These are phyloP conservation scores for Cephus pygmeus DNA, from an alignment of 2,888 invertebrate species.

Conservation along the genomic window DNA sequence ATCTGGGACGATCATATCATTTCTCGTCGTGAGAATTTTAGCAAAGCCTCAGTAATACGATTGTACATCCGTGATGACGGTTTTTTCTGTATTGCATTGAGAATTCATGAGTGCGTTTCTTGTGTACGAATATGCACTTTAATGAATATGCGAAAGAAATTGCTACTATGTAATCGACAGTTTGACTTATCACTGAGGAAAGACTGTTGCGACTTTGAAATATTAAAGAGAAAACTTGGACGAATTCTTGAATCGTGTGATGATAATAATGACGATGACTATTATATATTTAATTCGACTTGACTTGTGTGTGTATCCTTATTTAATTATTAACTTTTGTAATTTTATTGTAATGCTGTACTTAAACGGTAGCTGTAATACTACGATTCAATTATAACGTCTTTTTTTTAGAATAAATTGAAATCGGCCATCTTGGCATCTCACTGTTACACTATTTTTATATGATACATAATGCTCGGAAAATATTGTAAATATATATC, in stretches of 20 bases:
- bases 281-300: slow-evolving; percentile 35
- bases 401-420: slow-evolving; percentile 18
- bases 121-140: not conserved
- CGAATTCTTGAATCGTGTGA: slow-evolving; percentile 16
- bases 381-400: slow-evolving; percentile 19
- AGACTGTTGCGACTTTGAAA: not conserved
- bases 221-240: slow-evolving; percentile 1
- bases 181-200: slow-evolving; percentile 5
- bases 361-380: slow-evolving; percentile 18
- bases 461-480: slow-evolving; percentile 40
- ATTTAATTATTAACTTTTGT: slow-evolving; percentile 37
- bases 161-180: not conserved
- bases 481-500: slow-evolving; percentile 50
- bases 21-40: not conserved
- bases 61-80: not conserved
- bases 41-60: not conserved
- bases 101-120: not conserved
- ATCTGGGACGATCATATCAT: not conserved
- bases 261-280: not conserved
- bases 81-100: not conserved
- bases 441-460: slow-evolving; percentile 40
- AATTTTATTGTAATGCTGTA: slow-evolving; percentile 21
- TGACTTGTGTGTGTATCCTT: slow-evolving; percentile 33
- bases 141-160: not conserved
- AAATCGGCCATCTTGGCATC: slow-evolving; percentile 25